Percentiles rank a stretch among this genome's conserved stretches.
phyloP scores from a whole-genome alignment of 2,797 vertebrate genomes.

The Streptopelia turtur region DNA sequence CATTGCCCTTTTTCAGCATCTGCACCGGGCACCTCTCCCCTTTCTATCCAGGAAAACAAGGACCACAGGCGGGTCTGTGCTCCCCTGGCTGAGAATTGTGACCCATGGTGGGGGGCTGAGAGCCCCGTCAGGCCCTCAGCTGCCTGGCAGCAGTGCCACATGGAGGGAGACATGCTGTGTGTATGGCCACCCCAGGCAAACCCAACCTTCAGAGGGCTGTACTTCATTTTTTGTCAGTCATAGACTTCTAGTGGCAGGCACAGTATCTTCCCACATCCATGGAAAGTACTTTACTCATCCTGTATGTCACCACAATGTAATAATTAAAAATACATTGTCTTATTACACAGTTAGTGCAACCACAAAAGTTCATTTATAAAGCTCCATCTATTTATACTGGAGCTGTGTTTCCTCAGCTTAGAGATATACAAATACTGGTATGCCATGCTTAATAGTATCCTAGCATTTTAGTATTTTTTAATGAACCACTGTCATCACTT shows the following conservation, averaged over 20 bases:
- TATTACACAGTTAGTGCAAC: background rate
- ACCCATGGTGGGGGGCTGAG: background rate
- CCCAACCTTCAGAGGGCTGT: background rate
- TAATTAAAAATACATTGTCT: background rate
- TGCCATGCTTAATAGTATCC: background rate
- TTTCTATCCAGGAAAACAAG: background rate
- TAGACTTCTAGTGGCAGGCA: background rate
- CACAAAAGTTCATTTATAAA: background rate
- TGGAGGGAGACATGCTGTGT: background rate
- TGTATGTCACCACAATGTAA: background rate
- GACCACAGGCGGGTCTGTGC: background rate
- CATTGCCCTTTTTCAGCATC: background rate
- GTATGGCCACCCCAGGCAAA: background rate
- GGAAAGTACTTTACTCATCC: background rate
- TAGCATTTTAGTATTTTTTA: conserved; percentile 14
- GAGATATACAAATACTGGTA: background rate
- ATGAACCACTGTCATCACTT: conserved; percentile 1
- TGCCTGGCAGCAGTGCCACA: background rate
- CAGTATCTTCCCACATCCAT: background rate
- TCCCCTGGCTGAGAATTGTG: background rate
- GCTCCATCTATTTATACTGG: background rate
- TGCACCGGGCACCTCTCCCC: rapidly evolving
- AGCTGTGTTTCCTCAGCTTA: background rate
- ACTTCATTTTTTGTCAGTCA: background rate
- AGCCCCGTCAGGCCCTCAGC: background rate